These are phyloP conservation scores for Philereme transversata DNA, from an alignment of 2,888 invertebrate species.

Conservation along the genomic window DNA sequence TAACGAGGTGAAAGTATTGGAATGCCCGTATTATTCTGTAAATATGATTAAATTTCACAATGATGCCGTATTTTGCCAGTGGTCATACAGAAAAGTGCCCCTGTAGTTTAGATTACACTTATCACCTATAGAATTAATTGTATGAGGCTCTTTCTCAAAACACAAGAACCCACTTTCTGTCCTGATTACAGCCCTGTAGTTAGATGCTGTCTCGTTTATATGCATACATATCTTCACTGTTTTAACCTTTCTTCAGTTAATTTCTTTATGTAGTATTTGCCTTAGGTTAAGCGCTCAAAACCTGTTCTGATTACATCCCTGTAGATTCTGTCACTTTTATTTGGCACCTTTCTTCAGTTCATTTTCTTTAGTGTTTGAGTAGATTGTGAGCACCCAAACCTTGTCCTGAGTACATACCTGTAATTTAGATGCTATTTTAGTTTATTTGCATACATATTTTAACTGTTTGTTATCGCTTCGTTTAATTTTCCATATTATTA, in stretches of 20 bases:
- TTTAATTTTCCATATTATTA: no score
- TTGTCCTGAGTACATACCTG: conserved; percentile 8
- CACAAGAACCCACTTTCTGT: background rate
- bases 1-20: no score
- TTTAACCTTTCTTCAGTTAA: no score
- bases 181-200: no score
- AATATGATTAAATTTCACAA: background rate
- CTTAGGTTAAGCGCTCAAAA: background rate
- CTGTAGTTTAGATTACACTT: background rate
- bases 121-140: background rate
- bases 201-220: background rate
- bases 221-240: no score
- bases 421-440: background rate
- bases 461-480: no score
- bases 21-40: no score
- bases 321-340: background rate
- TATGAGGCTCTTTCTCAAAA: background rate
- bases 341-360: no score
- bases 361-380: background rate
- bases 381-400: background rate
- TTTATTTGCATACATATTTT: background rate
- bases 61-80: background rate
- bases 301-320: conserved; percentile 8
- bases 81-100: background rate
- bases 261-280: background rate